A percentile compares a stretch with the other conserved stretches of the same genome.
Conservation (phyloP, 2,888 invertebrate genomes). For the Merodon equestris region DNA sequence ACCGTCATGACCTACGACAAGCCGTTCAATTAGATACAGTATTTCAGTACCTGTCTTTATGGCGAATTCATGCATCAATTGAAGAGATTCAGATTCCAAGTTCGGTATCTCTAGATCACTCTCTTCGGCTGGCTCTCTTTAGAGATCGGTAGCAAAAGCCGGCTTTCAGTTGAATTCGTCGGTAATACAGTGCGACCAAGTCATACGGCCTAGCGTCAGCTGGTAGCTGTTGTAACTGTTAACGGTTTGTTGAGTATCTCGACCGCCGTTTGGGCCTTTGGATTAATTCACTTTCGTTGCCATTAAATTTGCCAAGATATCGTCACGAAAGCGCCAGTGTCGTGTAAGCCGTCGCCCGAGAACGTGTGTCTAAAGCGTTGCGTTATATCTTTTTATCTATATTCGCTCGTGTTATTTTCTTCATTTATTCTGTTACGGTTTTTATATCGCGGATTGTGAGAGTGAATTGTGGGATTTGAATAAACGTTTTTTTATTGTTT, state of each 20-base stretch:
- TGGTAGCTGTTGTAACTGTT: constrained; percentile 47
- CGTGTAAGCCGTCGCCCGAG: constrained; percentile 56
- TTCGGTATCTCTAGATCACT: not conserved
- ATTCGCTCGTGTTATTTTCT: not conserved
- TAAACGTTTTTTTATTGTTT: not conserved
- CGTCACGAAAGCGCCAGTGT: constrained; percentile 49
- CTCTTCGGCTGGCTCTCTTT: constrained; percentile 8
- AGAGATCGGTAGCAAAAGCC: constrained; percentile 26
- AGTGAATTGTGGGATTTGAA: constrained; percentile 45
- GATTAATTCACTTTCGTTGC: constrained; percentile 66
- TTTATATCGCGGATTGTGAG: constrained; percentile 52
- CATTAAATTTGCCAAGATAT: constrained; percentile 63
- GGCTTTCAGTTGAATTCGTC: constrained; percentile 6
- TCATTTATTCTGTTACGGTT: constrained; percentile 1
- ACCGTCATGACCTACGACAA: constrained; percentile 66
- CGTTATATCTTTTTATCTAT: not conserved
- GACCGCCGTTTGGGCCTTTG: constrained; percentile 29
- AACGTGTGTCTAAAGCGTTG: constrained; percentile 42
- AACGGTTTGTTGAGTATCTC: constrained; percentile 65
- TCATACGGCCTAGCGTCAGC: constrained; percentile 8
- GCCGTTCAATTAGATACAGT: constrained; percentile 44
- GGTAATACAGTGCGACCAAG: constrained; percentile 36
- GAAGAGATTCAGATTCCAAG: constrained; percentile 39
- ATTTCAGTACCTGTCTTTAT: constrained; percentile 9
- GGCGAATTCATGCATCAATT: not conserved